These are phyloP conservation scores for Meta bourneti DNA, from an alignment of 2,888 invertebrate species.

Conservation along the genomic window DNA sequence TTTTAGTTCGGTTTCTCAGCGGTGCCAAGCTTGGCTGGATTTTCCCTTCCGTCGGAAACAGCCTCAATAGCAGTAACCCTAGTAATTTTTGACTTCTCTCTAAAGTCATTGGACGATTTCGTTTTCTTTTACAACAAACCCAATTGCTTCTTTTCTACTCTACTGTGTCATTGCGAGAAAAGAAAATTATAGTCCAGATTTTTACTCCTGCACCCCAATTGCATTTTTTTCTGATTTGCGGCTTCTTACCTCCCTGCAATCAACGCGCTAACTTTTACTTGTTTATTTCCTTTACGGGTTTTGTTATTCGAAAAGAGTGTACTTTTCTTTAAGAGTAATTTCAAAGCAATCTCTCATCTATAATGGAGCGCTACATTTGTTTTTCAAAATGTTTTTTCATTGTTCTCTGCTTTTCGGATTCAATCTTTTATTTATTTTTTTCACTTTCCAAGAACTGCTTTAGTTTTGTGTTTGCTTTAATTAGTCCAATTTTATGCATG, in stretches of 20 bases:
- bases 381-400: neutral
- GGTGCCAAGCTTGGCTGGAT: slow-evolving; percentile 8
- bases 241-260: slow-evolving; percentile 1
- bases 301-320: neutral
- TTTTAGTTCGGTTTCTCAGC: no score
- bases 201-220: slow-evolving; percentile 14
- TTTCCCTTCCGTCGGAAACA: neutral
- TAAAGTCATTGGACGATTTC: neutral
- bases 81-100: slow-evolving; percentile 28
- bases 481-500: no score
- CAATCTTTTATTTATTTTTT: no score
- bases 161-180: slow-evolving; percentile 49
- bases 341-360: neutral
- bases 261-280: neutral
- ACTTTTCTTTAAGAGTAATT: neutral
- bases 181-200: slow-evolving; percentile 56
- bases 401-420: no score
- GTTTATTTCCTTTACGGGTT: slow-evolving; percentile 9
- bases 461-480: no score
- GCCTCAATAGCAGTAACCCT: slow-evolving; percentile 24
- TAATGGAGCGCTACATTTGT: neutral
- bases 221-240: neutral
- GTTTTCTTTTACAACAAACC: neutral
- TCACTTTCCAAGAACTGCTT: no score
- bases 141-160: neutral